Evolutionary conservation across 2,113 vertebrate genomes (phyloP).

Genomic region (Perca schrenkii): DNA sequence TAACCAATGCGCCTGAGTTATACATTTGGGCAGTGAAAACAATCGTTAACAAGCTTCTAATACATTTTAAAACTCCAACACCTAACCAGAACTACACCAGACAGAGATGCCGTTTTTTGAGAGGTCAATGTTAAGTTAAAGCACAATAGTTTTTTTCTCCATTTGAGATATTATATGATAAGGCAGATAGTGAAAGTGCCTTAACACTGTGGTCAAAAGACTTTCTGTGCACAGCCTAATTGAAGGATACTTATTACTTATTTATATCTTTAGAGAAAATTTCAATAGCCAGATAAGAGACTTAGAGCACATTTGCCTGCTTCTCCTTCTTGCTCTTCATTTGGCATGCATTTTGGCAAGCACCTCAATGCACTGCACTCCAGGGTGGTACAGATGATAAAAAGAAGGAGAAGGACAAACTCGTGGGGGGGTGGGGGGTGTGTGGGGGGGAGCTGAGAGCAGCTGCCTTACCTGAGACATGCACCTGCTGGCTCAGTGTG

Average conservation of each 20-base stretch:
- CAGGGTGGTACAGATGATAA: conserved; percentile 58
- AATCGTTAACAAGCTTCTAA: conserved; percentile 48
- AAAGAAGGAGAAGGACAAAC: conserved; percentile 41
- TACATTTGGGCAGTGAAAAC: conserved; percentile 37
- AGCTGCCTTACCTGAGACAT: conserved; percentile 66
- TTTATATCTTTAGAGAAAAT: conserved; percentile 41
- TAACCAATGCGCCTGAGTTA: conserved; percentile 43
- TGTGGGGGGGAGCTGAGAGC: conserved; percentile 18
- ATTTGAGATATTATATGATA: conserved; percentile 27
- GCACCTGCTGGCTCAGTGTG: conserved; percentile 72
- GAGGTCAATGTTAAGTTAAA: conserved; percentile 22
- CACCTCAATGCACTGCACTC: conserved; percentile 45
- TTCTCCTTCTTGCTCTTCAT: conserved; percentile 49
- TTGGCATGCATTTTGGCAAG: conserved; percentile 58
- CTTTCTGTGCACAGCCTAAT: conserved; percentile 29
- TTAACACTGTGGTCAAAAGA: conserved; percentile 15
- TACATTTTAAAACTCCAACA: conserved; percentile 46
- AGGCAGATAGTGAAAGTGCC: conserved; percentile 18
- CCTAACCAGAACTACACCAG: conserved; percentile 38
- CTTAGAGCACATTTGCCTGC: conserved; percentile 33
- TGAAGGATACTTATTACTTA: conserved; percentile 53
- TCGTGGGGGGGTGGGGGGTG: neutral
- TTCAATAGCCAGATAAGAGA: conserved; percentile 64
- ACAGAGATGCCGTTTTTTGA: conserved; percentile 16
- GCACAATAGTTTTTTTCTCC: conserved; percentile 18